Percentiles rank a stretch among this genome's conserved stretches.
Conservation (phyloP, 2,113 vertebrate genomes). For the Tupaia chinensis region DNA sequence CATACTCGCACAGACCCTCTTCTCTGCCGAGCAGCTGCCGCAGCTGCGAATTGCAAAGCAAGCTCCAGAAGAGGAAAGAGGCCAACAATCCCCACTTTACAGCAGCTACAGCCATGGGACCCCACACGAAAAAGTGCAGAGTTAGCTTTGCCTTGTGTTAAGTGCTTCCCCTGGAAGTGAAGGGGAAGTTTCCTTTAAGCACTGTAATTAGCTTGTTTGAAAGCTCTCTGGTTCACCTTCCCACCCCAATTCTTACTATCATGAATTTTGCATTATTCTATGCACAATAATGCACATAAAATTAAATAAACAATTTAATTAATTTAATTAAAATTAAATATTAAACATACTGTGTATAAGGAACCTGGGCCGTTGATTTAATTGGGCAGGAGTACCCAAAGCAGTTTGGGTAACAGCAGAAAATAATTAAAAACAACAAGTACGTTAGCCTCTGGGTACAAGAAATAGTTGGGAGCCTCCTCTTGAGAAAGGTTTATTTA, state of each 20-base stretch:
- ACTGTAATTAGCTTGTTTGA: slow-evolving; percentile 87
- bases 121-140: slow-evolving; percentile 70
- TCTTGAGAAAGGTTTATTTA: slow-evolving; percentile 93
- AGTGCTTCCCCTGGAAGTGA: slow-evolving; percentile 74
- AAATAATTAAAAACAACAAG: slow-evolving; percentile 95
- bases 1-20: not conserved
- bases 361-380: slow-evolving; percentile 90
- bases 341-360: slow-evolving; percentile 92
- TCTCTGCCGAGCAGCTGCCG: slow-evolving; percentile 57
- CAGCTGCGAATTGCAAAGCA: not conserved
- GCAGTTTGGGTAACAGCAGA: slow-evolving; percentile 92
- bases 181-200: slow-evolving; percentile 80
- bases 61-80: not conserved
- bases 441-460: slow-evolving; percentile 90
- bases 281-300: slow-evolving; percentile 91
- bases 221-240: slow-evolving; percentile 73
- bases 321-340: slow-evolving; percentile 95
- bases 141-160: slow-evolving; percentile 75
- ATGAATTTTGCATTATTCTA: slow-evolving; percentile 91
- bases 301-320: slow-evolving; percentile 97
- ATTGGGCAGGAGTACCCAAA: slow-evolving; percentile 91
- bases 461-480: slow-evolving; percentile 88
- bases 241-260: slow-evolving; percentile 84
- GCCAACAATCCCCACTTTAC: not conserved
- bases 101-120: not conserved